These are phyloP conservation scores for Dolichomitus sp. DNA, from an alignment of 2,888 invertebrate genomes.

Conservation along the genomic window DNA sequence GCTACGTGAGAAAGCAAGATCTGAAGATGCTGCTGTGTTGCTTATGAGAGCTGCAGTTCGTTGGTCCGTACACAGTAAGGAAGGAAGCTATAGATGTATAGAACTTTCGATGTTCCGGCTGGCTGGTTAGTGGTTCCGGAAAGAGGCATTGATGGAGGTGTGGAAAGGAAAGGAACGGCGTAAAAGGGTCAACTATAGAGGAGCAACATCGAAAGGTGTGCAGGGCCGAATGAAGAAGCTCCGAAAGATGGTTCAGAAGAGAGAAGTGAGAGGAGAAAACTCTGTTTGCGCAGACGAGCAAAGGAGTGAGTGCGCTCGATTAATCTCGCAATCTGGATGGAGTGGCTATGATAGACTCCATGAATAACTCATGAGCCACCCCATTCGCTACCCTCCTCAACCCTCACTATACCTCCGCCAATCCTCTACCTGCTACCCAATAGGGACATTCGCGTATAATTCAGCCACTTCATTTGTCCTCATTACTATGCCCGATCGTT, in stretches of 20 bases:
- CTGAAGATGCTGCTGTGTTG: background rate
- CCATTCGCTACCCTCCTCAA: constrained; percentile 48
- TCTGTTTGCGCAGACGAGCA: constrained; percentile 71
- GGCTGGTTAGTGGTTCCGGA: background rate
- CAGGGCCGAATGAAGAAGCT: background rate
- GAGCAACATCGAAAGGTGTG: background rate
- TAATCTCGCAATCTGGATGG: constrained; percentile 85
- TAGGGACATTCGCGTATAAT: constrained; percentile 84
- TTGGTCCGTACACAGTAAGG: background rate
- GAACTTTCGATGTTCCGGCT: background rate
- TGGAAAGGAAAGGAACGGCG: background rate
- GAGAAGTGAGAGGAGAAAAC: constrained; percentile 39
- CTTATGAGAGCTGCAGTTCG: constrained; percentile 2
- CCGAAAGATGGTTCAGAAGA: constrained; percentile 37
- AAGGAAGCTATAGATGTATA: background rate
- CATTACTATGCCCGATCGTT: constrained; percentile 84
- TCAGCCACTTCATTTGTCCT: constrained; percentile 85
- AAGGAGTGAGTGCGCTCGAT: constrained; percentile 83
- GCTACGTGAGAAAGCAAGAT: constrained; percentile 6
- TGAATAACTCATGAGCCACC: constrained; percentile 84
- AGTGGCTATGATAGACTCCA: constrained; percentile 85
- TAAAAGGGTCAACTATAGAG: background rate
- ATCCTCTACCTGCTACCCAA: constrained; percentile 76
- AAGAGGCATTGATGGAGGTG: background rate
- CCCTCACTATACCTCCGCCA: constrained; percentile 33